Conservation (phyloP, 1,140 invertebrate genomes). For the Gonioctena quinquepunctata region DNA sequence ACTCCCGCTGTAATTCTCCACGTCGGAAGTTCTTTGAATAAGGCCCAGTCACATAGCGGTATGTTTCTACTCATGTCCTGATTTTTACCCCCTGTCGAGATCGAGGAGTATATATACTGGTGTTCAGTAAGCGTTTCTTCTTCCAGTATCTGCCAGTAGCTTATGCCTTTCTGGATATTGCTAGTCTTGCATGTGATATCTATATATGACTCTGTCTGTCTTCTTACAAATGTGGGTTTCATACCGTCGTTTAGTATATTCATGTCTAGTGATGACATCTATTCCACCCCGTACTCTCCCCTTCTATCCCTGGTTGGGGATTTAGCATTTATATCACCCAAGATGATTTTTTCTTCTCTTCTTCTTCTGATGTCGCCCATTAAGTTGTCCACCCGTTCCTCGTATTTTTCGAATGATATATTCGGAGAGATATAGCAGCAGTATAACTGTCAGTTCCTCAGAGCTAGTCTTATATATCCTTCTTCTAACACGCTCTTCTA, state of each 20-base stretch:
- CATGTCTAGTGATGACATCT: slow-evolving; percentile 10
- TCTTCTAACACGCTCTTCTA: too few relatives aligned
- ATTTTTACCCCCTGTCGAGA: not conserved
- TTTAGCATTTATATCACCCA: slow-evolving; percentile 16
- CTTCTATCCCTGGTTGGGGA: slow-evolving; percentile 1
- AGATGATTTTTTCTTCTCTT: not conserved
- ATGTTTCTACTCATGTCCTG: not conserved
- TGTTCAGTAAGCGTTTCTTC: not conserved
- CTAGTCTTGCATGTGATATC: not conserved
- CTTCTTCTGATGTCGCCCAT: not conserved
- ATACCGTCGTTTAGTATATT: not conserved
- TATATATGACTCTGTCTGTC: not conserved
- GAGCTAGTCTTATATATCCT: too few relatives aligned
- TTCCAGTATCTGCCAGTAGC: slow-evolving; percentile 3
- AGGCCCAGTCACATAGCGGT: not conserved
- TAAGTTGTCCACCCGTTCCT: slow-evolving; percentile 1
- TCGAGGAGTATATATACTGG: slow-evolving; percentile 1
- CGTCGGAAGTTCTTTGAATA: not conserved
- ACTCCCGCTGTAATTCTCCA: not conserved
- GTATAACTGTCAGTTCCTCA: too few relatives aligned
- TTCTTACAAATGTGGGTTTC: slow-evolving; percentile 8
- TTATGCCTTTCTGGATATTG: not conserved
- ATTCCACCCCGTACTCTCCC: slow-evolving; percentile 1
- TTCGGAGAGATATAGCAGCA: too few relatives aligned
- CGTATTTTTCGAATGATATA: not conserved